phyloP scores from a whole-genome alignment of 2,888 invertebrate genomes.

The Agrotis exclamationis region DNA sequence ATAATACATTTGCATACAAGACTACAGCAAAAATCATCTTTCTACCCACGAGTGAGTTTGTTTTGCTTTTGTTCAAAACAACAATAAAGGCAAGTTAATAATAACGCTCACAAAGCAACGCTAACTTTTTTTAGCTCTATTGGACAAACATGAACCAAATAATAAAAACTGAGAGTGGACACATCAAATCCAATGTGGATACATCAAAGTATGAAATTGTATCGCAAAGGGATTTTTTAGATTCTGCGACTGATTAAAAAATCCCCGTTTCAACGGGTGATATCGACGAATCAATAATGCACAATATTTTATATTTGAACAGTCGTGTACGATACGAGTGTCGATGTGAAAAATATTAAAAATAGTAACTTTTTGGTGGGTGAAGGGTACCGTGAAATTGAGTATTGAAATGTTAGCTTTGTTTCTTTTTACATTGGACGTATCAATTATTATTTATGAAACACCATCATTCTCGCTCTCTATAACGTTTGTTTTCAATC shows the following conservation, averaged over 20 bases:
- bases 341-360: constrained; percentile 9
- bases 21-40: constrained; percentile 29
- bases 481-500: neutral
- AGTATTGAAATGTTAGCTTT: neutral
- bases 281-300: constrained; percentile 70
- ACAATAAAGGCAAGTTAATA: constrained; percentile 30
- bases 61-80: constrained; percentile 40
- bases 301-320: constrained; percentile 57
- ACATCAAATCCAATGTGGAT: constrained; percentile 29
- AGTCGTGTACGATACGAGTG: constrained; percentile 21
- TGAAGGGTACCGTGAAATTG: neutral
- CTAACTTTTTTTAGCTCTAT: constrained; percentile 17
- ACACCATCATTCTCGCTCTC: neutral
- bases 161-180: constrained; percentile 29
- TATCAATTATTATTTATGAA: neutral
- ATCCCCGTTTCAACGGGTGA: constrained; percentile 43
- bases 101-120: constrained; percentile 25
- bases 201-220: constrained; percentile 40
- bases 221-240: constrained; percentile 28
- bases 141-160: constrained; percentile 30
- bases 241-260: constrained; percentile 55
- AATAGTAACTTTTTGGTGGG: constrained; percentile 4
- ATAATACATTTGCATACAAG: constrained; percentile 49
- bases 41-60: constrained; percentile 14
- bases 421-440: neutral